Evolutionary conservation across 2,888 invertebrate genomes (phyloP), one percentile per base, ranked within the genome.

Genomic region (Drosophila yooni): DNA sequence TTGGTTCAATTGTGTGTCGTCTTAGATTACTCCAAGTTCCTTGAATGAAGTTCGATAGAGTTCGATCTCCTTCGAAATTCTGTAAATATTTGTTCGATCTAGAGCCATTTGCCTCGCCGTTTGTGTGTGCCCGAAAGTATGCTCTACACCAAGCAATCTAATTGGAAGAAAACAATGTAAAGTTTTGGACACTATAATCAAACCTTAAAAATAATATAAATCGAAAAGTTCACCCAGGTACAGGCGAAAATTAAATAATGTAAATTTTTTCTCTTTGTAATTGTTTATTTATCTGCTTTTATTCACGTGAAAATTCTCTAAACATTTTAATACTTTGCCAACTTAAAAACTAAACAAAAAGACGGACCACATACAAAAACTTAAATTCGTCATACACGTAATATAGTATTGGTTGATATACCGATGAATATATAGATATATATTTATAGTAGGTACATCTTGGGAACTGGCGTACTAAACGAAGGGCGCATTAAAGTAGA

Each of bases 401-500:
- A 52, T 63, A 29, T 59, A 60, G 60, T 68, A 66, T 67, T 59
- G 43, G 25, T 62, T 60, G 64, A 57, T 61, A 53, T 61, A 52
- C 64, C 58, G 2, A 29, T 15, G 25, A 25, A 48, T 4, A 43
- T 11, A 18, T 25, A n/a, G 18, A 34, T 38, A 36, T 0, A 36
- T 25, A 48, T 33, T 40, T 34, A 29, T 60, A 29, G 51, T 59
- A n/a, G 51, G 51, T 60, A 65, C 18, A 64, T 66, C 52, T 69
- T 58, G 68, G 57, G 58, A 78, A 58, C 53, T 60, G 59, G 51
- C 48, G 29, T 57, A 48, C 91, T 84, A 93, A 73, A 93, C 93
- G 82, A 93, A 93, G 38, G 93, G 93, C 53, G 93, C 93, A 36
- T 92, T 91, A 71, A 93, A 93, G 74, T 93, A 93, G 68, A 93